phyloP scores from a whole-genome alignment of 1,140 invertebrate genomes.

The Saccostrea glomerata region DNA sequence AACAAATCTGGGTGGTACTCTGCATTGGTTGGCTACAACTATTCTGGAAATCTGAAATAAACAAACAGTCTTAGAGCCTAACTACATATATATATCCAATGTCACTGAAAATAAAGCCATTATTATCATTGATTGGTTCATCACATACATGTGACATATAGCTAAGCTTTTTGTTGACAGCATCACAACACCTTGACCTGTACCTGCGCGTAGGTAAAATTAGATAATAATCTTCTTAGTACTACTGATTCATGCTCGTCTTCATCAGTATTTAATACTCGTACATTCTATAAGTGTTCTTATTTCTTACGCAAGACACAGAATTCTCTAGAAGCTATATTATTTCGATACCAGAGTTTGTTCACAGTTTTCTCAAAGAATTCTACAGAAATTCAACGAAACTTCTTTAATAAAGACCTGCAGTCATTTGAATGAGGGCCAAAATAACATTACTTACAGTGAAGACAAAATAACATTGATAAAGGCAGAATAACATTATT shows the following conservation, averaged over 20 bases:
- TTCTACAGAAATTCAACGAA: no score
- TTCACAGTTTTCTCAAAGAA: no score
- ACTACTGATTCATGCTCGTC: neutral
- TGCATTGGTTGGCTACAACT: constrained; percentile 67
- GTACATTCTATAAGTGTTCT: no score
- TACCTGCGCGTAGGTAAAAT: neutral
- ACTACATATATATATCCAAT: neutral
- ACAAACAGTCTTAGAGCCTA: neutral
- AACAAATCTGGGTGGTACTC: constrained; percentile 62
- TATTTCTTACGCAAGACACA: no score
- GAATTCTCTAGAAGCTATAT: no score
- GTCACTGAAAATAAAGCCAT: neutral
- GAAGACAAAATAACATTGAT: no score
- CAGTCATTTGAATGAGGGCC: no score
- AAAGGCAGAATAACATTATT: no score
- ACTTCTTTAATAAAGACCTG: no score
- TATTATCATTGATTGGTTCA: neutral
- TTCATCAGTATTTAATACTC: no score
- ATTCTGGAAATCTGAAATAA: constrained; percentile 64
- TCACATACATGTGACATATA: neutral
- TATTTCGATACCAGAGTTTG: no score
- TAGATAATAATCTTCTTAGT: neutral
- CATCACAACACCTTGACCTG: constrained; percentile 13
- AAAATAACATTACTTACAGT: no score
- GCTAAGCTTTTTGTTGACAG: neutral